Evolutionary conservation across 2,113 vertebrate species (phyloP).

Genomic region (Ancistrus triradiatus): DNA sequence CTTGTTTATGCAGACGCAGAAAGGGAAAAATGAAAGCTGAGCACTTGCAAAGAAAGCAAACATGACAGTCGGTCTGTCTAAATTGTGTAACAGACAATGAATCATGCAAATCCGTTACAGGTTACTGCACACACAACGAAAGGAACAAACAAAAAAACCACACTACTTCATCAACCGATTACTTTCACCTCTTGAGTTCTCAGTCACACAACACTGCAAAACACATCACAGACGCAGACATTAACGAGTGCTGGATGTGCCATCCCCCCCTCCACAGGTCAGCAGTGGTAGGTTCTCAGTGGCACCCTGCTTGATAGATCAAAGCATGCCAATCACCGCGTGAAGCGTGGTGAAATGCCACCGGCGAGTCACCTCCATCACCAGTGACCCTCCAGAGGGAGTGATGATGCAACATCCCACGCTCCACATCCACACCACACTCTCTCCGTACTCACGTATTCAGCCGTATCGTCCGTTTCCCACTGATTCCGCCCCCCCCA

Average conservation of each 20-base stretch:
- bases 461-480: conserved; percentile 96
- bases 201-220: conserved; percentile 18
- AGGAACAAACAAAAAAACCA: conserved; percentile 1
- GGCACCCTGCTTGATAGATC: not conserved
- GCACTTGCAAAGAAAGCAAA: too few species aligned
- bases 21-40: too few species aligned
- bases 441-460: conserved; percentile 85
- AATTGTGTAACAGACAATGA: too few species aligned
- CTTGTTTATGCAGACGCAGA: too few species aligned
- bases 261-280: conserved; percentile 57
- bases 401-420: conserved; percentile 64
- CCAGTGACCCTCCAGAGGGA: conserved; percentile 19
- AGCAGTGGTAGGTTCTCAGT: conserved; percentile 3
- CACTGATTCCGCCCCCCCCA: conserved; percentile 83
- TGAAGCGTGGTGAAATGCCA: too few species aligned
- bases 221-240: conserved; percentile 48
- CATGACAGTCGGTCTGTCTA: too few species aligned
- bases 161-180: not conserved
- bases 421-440: conserved; percentile 48
- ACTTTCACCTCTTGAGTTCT: too few species aligned
- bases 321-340: conserved; percentile 23
- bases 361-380: not conserved
- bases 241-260: conserved; percentile 64
- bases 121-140: conserved; percentile 7
- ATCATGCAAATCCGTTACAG: not conserved